phyloP scores from a whole-genome alignment of 30 jellyfish, hydroid and myxozoan genomes.

The Rhopilema esculentum region DNA sequence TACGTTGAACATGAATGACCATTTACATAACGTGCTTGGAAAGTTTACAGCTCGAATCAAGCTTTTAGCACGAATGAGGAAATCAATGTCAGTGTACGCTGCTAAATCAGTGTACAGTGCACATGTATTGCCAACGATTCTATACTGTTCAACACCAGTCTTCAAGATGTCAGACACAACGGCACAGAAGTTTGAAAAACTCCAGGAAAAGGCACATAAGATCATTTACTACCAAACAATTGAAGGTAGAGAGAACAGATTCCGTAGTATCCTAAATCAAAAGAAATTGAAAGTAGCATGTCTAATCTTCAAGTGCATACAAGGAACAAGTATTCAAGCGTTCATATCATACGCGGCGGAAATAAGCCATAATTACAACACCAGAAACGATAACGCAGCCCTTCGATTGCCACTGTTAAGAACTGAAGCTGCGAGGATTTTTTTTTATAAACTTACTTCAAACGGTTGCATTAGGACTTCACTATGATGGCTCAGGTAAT shows the following conservation, averaged over 20 bases:
- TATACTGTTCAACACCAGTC: conserved; percentile 40
- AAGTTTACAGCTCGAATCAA: conserved; percentile 36
- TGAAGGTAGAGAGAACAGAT: conserved; percentile 57
- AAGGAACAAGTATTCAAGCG: conserved; percentile 40
- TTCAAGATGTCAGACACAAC: conserved; percentile 19
- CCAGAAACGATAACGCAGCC: conserved; percentile 57
- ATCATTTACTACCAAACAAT: conserved; percentile 48
- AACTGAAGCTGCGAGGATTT: conserved; percentile 64
- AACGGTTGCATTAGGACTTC: conserved; percentile 71
- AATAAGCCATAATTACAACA: conserved; percentile 56
- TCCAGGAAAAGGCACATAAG: conserved; percentile 41
- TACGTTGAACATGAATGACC: conserved; percentile 48
- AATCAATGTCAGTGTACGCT: conserved; percentile 45
- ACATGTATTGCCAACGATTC: conserved; percentile 29
- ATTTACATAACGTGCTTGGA: neutral
- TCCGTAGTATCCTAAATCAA: conserved; percentile 36
- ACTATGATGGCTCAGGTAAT: too few species aligned
- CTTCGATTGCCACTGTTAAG: conserved; percentile 63
- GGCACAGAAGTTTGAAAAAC: conserved; percentile 37
- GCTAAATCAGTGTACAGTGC: conserved; percentile 35
- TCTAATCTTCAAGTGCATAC: conserved; percentile 37
- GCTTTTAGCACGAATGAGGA: conserved; percentile 14
- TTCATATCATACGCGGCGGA: conserved; percentile 36
- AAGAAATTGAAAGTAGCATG: conserved; percentile 53
- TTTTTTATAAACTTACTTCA: too few species aligned